These are phyloP conservation scores for Psittacula cyanocephala DNA, from an alignment of 2,113 vertebrate genomes.

Conservation along the genomic window DNA sequence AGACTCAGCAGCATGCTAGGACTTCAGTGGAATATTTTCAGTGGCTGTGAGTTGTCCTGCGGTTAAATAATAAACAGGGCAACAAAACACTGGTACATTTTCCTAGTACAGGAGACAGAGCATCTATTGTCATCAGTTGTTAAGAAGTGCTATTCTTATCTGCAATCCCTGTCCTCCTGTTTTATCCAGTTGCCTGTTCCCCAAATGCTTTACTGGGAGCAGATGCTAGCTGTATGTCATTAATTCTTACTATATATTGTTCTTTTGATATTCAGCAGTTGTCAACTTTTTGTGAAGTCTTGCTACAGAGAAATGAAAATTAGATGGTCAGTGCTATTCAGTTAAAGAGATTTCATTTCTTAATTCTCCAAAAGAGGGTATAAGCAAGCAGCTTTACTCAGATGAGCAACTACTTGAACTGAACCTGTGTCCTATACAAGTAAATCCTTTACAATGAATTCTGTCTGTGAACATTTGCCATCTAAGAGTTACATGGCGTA, in stretches of 20 bases:
- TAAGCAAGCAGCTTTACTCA: not conserved
- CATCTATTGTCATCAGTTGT: not conserved
- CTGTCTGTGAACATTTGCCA: not conserved
- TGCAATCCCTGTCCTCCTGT: not conserved
- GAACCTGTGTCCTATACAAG: not conserved
- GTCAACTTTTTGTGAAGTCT: not conserved
- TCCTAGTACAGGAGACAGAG: not conserved
- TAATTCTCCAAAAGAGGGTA: not conserved
- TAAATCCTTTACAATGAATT: not conserved
- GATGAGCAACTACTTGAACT: not conserved
- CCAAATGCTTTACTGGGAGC: not conserved
- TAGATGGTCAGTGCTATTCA: not conserved
- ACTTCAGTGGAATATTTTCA: not conserved
- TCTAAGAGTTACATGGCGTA: not conserved
- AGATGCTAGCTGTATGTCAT: not conserved
- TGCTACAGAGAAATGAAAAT: not conserved
- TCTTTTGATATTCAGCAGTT: not conserved
- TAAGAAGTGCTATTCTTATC: not conserved
- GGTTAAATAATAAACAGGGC: not conserved
- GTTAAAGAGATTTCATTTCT: not conserved
- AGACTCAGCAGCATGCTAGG: not conserved
- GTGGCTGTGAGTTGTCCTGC: not conserved
- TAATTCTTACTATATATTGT: not conserved
- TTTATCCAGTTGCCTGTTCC: not conserved
- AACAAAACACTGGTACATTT: not conserved